Percentiles rank a stretch among this genome's conserved stretches.
phyloP scores from a whole-genome alignment of 1,140 invertebrate species.

The Pogonomyrmex californicus region DNA sequence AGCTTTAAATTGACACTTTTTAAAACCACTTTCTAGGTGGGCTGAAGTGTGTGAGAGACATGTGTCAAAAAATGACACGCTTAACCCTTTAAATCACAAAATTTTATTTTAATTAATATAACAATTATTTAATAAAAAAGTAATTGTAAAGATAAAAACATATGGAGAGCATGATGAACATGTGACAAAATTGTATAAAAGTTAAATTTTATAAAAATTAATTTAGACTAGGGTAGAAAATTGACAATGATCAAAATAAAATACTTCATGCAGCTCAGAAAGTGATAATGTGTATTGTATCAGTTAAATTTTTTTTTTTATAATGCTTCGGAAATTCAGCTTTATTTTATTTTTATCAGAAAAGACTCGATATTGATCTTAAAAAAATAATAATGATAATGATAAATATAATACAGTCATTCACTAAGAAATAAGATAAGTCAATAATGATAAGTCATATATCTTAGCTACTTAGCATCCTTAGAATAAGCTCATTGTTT shows the following conservation, averaged over 20 bases:
- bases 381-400: neutral
- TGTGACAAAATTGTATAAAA: neutral
- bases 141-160: neutral
- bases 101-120: neutral
- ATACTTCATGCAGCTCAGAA: neutral
- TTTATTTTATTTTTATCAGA: neutral
- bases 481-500: constrained; percentile 2
- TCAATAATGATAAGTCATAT: neutral
- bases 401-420: constrained; percentile 3
- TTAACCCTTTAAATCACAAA: neutral
- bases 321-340: too few relatives aligned
- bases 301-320: too few relatives aligned
- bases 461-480: neutral
- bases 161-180: neutral
- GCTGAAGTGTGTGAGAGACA: neutral
- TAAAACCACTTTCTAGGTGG: neutral
- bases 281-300: neutral
- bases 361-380: neutral
- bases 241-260: neutral
- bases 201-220: neutral
- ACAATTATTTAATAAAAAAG: constrained; percentile 11
- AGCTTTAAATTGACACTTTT: neutral
- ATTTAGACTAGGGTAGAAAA: neutral
- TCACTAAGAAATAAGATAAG: neutral
- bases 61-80: neutral